Conservation (phyloP, 1,140 invertebrate species). For the Epicauta chinensis region DNA sequence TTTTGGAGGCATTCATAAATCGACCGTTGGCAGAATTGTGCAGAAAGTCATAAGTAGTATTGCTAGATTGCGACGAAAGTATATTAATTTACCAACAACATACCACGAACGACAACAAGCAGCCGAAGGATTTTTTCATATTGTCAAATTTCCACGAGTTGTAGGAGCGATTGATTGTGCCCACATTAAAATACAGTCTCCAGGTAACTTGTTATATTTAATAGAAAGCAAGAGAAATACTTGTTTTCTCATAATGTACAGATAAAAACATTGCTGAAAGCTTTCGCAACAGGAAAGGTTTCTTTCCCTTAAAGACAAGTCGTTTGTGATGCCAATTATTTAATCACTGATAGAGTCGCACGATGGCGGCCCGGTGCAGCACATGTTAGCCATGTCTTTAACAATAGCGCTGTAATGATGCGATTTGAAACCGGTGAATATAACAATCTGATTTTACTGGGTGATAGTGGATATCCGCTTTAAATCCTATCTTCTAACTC, state of each 20-base stretch:
- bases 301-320: conserved; percentile 43
- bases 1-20: conserved; percentile 24
- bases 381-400: conserved; percentile 38
- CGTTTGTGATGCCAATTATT: conserved; percentile 35
- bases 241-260: too few relatives aligned
- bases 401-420: too few relatives aligned
- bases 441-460: too few relatives aligned
- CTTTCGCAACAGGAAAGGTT: conserved; percentile 43
- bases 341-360: conserved; percentile 39
- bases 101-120: conserved; percentile 21
- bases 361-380: conserved; percentile 41
- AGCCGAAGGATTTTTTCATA: conserved; percentile 34
- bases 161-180: conserved; percentile 43
- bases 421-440: too few relatives aligned
- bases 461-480: conserved; percentile 15
- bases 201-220: conserved; percentile 12
- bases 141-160: conserved; percentile 38
- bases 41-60: conserved; percentile 28
- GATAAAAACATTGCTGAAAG: conserved; percentile 40
- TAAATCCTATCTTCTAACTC: conserved; percentile 10
- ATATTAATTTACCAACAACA: conserved; percentile 29
- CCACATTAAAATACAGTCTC: conserved; percentile 38
- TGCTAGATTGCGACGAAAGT: conserved; percentile 14
- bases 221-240: too few relatives aligned
- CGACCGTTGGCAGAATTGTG: conserved; percentile 28